Evolutionary conservation across 2,888 invertebrate genomes (phyloP), one percentile per base, ranked within the genome.

Genomic region (Plagiodera versicolora): DNA sequence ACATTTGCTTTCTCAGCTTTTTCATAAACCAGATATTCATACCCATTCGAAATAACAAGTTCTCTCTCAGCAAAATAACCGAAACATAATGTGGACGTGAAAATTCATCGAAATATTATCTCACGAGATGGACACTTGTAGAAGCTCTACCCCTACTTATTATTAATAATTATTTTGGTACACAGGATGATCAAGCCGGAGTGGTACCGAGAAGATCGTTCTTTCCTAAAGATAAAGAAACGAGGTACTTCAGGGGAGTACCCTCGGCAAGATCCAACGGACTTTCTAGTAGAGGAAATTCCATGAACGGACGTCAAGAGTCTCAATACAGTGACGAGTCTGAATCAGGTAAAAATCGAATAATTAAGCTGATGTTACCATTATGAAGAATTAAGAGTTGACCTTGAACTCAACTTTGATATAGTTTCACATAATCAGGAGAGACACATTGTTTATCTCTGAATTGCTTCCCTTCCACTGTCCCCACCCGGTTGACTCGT

Each of bases 181-280:
- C 6, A 14, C 67, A 85, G 86, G 85, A 85, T 62, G 85, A 85
- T 67, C 85, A 85, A 76, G 85, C 83, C 55, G 85, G 86, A 28
- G 85, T 86, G 45, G 82, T 84, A 65, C 81, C 80, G n/a, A 74
- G 80, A 64, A 66, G 76, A 20, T 75, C 75, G n/a, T 76, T 73
- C 61, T 76, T 76, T 65, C 72, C 77, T n/a, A 79, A 81, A 57
- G 75, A 83, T 70, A 73, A 80, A 74, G 77, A 80, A 71, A 74
- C 77, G 70, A 70, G 79, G 44, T 79, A 73, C 65, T 77, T 79
- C 64, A 72, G 77, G 58, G 77, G 75, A 14, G 75, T 77, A 24
- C 74, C 75, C 54, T 74, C 74, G 11, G 57, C 65, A 28, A 72
- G 77, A 60, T 78, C 78, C 4, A 80, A 80, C 49, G 80, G 80